Base-by-base conservation (phyloP, 1,140 invertebrate genomes). In the Subanguina moxae region DNA sequence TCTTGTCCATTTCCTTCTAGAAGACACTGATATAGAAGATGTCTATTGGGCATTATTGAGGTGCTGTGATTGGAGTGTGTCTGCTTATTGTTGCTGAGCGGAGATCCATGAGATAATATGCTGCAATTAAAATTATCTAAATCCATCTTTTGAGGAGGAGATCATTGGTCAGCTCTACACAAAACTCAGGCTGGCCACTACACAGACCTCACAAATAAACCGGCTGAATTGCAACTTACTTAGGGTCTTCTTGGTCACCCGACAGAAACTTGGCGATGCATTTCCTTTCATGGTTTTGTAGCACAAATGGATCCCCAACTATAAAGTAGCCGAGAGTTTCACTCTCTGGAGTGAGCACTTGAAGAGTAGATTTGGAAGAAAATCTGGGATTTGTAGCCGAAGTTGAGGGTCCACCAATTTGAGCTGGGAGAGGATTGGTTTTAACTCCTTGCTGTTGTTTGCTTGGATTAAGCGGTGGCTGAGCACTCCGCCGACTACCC, bases 241-340 rank as follows among this genome's bases (percentile, higher is more conserved):
- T 5, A 11, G 32, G 11, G 11, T 38, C 32, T 38, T 38, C 32
- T 5, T 38, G 11, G 38, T 58, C 67, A 48, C n/a, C 72, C 19
- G 67, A 11, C 23, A 43, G 62, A 64, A 70, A 69, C 27, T 48
- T 23, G 21, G 67, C 67, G 42, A 69, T 52, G 19, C 32, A 17
- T 17, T 21, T 32, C 25, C 32, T 42, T n/a, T 69, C 67, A 25
- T 38, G 43, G 45, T 69, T 69, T 32, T 69, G 67, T 9, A 69
- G 13, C 19, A 69, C 28, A 43, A 69, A 69, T n/a, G 67, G 67
- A 11, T 69, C 67, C 11, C 68, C 68, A 32, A 74, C 52, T n/a
- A 74, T 58, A 43, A 70, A 70, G 56, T 32, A 70, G 7, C 68
- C 68, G 71, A 70, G 48, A 19, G 52, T 72, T 1, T 72, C 68